A percentile compares a stretch with the other conserved stretches of the same genome.
Evolutionary conservation across 2,113 vertebrate species (phyloP).

Genomic region (Nerophis lumbriciformis): DNA sequence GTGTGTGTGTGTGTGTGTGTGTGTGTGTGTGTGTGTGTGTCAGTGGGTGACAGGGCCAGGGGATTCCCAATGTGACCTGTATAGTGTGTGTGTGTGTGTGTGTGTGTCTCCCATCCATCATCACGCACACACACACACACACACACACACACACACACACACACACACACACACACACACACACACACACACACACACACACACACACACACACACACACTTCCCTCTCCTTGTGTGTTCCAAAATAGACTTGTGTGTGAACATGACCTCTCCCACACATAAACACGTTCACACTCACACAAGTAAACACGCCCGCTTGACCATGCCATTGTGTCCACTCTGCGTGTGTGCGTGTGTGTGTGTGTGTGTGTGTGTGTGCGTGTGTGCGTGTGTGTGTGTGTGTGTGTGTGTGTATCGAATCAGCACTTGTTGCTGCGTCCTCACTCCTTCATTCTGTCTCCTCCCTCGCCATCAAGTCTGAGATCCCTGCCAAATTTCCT

Average conservation of each 20-base stretch:
- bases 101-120: conserved; percentile 66
- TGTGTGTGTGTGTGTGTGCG: conserved; percentile 5
- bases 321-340: conserved; percentile 56
- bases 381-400: neutral
- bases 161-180: conserved; percentile 35
- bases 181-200: conserved; percentile 18
- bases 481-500: conserved; percentile 75
- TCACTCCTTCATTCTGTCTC: conserved; percentile 34
- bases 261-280: conserved; percentile 73
- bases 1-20: neutral
- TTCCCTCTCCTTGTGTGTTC: conserved; percentile 63
- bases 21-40: conserved; percentile 20
- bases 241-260: conserved; percentile 73
- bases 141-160: conserved; percentile 60
- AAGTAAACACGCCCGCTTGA: conserved; percentile 52
- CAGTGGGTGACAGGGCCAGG: conserved; percentile 42
- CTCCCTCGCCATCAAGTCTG: conserved; percentile 73
- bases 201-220: conserved; percentile 49
- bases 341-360: conserved; percentile 19
- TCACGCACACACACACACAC: conserved; percentile 17
- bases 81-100: conserved; percentile 30
- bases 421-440: conserved; percentile 27
- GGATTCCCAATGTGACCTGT: conserved; percentile 63
- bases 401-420: conserved; percentile 28
- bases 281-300: conserved; percentile 46